phyloP scores from a whole-genome alignment of 2,888 invertebrate genomes.

The Drosophila pullipes region DNA sequence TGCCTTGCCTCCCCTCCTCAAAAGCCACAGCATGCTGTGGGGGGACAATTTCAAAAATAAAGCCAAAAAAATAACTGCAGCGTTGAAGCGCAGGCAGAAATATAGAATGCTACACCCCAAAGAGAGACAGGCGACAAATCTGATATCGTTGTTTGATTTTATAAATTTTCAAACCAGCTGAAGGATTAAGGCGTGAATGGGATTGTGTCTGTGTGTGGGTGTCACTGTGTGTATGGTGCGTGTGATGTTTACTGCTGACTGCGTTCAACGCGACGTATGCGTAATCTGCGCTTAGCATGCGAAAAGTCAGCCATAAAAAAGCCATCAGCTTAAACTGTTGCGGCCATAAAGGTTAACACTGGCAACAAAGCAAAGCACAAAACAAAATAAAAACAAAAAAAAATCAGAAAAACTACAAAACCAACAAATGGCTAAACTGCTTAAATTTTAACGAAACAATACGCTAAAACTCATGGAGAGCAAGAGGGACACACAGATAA shows the following conservation, averaged over 20 bases:
- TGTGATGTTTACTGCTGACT: conserved; percentile 49
- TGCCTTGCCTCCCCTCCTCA: conserved; percentile 8
- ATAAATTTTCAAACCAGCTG: conserved; percentile 42
- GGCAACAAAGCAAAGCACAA: conserved; percentile 52
- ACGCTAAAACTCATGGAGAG: conserved; percentile 51
- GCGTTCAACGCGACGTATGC: conserved; percentile 70
- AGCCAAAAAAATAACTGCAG: conserved; percentile 32
- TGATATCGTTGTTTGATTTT: conserved; percentile 49
- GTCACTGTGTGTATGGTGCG: conserved; percentile 31
- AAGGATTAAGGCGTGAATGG: conserved; percentile 12
- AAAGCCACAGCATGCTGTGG: conserved; percentile 19
- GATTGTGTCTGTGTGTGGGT: neutral
- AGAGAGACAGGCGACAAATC: conserved; percentile 39
- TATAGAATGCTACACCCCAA: conserved; percentile 29
- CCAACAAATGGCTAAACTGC: conserved; percentile 67
- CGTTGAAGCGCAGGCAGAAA: conserved; percentile 30
- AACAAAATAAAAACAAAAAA: conserved; percentile 16
- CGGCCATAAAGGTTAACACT: conserved; percentile 77
- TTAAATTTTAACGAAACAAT: conserved; percentile 77
- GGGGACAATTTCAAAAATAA: conserved; percentile 7
- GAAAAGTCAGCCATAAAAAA: conserved; percentile 78
- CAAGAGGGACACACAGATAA: neutral
- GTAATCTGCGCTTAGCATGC: conserved; percentile 79
- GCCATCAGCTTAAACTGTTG: conserved; percentile 80
- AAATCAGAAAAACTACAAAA: conserved; percentile 26